Conservation (phyloP, 2,888 invertebrate species). For the Cantharis rustica region DNA sequence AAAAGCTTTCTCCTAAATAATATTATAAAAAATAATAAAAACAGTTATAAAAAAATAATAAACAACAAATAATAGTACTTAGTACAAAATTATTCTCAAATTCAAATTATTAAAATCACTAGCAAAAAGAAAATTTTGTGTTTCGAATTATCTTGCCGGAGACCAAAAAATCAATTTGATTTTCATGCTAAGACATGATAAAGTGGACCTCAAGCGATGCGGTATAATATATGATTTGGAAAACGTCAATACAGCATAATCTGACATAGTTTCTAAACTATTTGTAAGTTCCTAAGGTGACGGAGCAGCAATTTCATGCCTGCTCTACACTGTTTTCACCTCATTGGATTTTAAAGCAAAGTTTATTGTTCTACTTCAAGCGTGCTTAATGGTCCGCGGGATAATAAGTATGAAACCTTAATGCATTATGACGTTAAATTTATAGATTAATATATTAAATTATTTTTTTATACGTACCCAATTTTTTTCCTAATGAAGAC, state of each 20-base stretch:
- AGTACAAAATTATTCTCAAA: too few relatives aligned
- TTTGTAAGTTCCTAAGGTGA: conserved; percentile 36
- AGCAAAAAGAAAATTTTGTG: not conserved
- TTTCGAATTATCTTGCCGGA: not conserved
- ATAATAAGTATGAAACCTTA: conserved; percentile 22
- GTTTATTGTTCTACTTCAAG: conserved; percentile 29
- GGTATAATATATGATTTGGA: conserved; percentile 12
- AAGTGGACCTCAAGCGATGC: not conserved
- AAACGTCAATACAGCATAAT: conserved; percentile 14
- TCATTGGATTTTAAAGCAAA: conserved; percentile 38
- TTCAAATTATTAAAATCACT: not conserved
- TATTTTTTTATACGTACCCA: conserved; percentile 5
- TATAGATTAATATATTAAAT: conserved; percentile 19
- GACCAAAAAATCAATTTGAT: not conserved
- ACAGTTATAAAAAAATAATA: too few relatives aligned
- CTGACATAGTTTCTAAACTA: conserved; percentile 38
- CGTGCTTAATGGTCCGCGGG: conserved; percentile 26
- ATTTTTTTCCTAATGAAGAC: not conserved
- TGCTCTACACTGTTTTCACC: conserved; percentile 35
- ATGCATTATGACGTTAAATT: conserved; percentile 26
- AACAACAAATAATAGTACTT: too few relatives aligned
- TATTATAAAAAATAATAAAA: not conserved
- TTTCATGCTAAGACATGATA: not conserved
- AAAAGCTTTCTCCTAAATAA: not conserved
- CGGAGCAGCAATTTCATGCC: conserved; percentile 38